Evolutionary conservation across 2,113 vertebrate species (phyloP), one percentile per base, ranked within the genome.

Genomic region (Ammodytes marinus): DNA sequence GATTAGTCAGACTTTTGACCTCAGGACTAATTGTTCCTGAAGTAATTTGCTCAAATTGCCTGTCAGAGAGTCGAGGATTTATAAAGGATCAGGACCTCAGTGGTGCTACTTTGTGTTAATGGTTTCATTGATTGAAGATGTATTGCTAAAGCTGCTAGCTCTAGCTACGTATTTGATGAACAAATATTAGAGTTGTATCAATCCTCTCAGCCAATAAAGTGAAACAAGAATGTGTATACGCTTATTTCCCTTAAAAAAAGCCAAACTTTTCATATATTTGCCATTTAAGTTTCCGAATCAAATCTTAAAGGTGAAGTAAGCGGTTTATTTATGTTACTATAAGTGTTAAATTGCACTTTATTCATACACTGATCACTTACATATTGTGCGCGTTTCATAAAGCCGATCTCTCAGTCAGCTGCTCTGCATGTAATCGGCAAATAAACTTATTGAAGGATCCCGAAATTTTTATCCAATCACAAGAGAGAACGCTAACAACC

Each of bases 1-100:
- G 81, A 85, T 89, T 86, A 77, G 50, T 83, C 49, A 55, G 70
- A 69, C 3, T 79, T 27, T 58, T 71, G 73, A 58, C 14, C 64
- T 77, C 59, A 53, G 66, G 59, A 61, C 57, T 72, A 71, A 89
- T 90, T 70, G 49, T 10, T 82, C 50, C 14, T 61, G 52, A 78
- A 71, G 46, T 74, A 55, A 80, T 15, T 35, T 73, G 50, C 60
- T 58, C 39, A 66, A 74, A 77, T 49, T 47, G 52, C 49, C 39
- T 7, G 9, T 59, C 14, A n/a, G 53, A 58, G 27, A 55, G 43
- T 45, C 8, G 10, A 15, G 39, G 70, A 47, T 27, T 68, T 43
- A 50, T 52, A n/a, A 64, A 77, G 39, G 57, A 54, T 55, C 59
- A 19, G 19, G 17, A 37, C 8, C 15, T 53, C 68, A 4, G 57